A percentile compares a stretch with the other conserved stretches of the same genome.
phyloP scores from a whole-genome alignment of 2,113 vertebrate species.

The Notiomystis cincta region DNA sequence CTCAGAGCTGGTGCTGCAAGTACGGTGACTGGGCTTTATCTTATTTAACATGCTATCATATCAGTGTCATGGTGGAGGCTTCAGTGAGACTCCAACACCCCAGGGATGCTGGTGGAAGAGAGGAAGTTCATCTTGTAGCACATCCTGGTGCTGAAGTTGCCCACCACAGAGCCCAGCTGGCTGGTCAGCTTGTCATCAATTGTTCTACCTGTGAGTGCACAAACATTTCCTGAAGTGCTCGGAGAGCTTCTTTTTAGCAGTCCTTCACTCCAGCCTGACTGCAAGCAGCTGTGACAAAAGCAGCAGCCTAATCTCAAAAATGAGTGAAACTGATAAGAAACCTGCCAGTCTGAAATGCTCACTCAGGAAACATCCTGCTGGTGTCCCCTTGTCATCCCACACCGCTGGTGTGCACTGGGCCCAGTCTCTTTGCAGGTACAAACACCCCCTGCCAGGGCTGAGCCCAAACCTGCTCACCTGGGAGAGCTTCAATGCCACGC shows the following conservation, averaged over 20 bases:
- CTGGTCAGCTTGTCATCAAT: not conserved
- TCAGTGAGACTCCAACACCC: not conserved
- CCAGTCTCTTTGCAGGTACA: not conserved
- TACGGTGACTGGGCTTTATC: not conserved
- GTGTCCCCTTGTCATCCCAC: not conserved
- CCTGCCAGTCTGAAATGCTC: not conserved
- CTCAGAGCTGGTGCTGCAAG: not conserved
- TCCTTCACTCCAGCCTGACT: not conserved
- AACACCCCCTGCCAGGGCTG: not conserved
- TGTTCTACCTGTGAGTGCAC: not conserved
- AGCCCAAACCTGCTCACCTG: not conserved
- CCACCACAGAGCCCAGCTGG: not conserved
- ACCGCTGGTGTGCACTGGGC: not conserved
- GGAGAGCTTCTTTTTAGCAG: too few species aligned
- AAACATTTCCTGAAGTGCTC: not conserved
- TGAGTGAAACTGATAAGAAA: not conserved
- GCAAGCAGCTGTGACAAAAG: not conserved
- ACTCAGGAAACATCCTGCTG: not conserved
- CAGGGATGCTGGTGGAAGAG: not conserved
- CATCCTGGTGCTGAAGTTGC: not conserved
- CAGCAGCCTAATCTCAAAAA: not conserved
- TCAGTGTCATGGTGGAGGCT: not conserved
- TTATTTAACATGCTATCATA: not conserved
- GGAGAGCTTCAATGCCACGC: not conserved
- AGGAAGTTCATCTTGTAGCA: not conserved